Conservation (phyloP, 2,888 invertebrate species). For the Heliconius sara region DNA sequence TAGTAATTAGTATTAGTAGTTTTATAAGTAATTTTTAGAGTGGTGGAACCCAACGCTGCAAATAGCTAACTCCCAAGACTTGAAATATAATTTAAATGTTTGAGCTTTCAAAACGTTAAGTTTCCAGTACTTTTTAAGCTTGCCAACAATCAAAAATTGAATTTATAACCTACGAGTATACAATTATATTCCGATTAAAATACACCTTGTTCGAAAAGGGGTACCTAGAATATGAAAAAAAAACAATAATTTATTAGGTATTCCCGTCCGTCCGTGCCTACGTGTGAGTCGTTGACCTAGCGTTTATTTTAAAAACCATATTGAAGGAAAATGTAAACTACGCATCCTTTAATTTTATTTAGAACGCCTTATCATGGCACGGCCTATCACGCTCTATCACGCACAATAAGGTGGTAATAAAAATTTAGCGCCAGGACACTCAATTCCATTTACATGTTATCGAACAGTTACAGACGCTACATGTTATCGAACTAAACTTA, state of each 20-base stretch:
- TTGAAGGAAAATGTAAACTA: neutral
- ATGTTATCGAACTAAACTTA: no score
- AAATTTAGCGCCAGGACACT: no score
- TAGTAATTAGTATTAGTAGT: neutral
- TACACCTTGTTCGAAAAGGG: neutral
- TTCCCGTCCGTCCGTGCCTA: constrained; percentile 8
- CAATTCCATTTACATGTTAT: no score
- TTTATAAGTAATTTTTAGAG: neutral
- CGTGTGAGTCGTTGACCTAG: constrained; percentile 11
- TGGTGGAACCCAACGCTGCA: neutral
- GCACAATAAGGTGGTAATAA: no score
- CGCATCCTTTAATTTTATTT: neutral
- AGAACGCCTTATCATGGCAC: no score
- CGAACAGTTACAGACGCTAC: no score
- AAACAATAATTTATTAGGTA: constrained; percentile 14
- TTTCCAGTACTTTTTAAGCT: no score
- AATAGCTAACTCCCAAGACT: neutral
- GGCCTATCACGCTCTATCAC: no score
- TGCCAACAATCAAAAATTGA: no score
- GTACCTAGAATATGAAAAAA: neutral
- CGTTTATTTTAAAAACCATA: constrained; percentile 14
- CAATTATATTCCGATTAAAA: neutral
- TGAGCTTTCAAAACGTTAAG: no score
- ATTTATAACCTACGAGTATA: no score
- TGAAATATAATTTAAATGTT: no score